Percentiles rank a stretch among this genome's conserved stretches.
Conservation (phyloP, 1,140 invertebrate genomes). For the Brachionus sp. region DNA sequence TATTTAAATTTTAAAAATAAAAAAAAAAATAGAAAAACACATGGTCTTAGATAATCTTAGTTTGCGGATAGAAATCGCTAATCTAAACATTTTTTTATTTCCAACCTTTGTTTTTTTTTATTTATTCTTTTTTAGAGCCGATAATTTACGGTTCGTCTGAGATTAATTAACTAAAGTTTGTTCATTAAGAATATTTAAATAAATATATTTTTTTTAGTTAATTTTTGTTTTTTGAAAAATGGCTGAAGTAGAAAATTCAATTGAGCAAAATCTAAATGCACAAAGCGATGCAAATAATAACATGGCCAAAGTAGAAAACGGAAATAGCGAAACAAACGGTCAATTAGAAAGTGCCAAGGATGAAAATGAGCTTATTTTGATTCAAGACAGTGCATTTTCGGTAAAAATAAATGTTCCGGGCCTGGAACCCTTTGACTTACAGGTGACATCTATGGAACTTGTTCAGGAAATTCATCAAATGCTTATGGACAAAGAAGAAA, state of each 20-base stretch:
- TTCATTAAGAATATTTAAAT: neutral
- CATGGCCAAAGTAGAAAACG: conserved; percentile 5
- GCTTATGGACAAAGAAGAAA: conserved; percentile 94
- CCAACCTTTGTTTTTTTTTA: neutral
- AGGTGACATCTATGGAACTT: conserved; percentile 63
- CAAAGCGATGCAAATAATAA: conserved; percentile 8
- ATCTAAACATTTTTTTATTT: neutral
- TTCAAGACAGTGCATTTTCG: conserved; percentile 42
- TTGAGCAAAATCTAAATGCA: neutral
- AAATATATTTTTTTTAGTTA: neutral
- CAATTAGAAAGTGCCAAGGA: neutral
- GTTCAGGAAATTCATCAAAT: conserved; percentile 98
- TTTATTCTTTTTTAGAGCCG: neutral
- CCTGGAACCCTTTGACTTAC: conserved; percentile 38
- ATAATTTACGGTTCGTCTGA: neutral
- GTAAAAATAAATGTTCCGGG: conserved; percentile 43
- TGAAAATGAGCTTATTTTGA: conserved; percentile 41
- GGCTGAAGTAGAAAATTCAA: neutral
- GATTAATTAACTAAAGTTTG: neutral
- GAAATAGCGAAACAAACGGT: neutral
- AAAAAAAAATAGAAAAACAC: neutral
- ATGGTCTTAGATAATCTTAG: neutral
- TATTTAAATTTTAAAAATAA: neutral
- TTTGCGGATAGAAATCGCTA: neutral
- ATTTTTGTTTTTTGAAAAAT: conserved; percentile 11